Evolutionary conservation across 2,888 invertebrate genomes (phyloP), one percentile per base, ranked within the genome.

Genomic region (Tenthredo scrophulariae): DNA sequence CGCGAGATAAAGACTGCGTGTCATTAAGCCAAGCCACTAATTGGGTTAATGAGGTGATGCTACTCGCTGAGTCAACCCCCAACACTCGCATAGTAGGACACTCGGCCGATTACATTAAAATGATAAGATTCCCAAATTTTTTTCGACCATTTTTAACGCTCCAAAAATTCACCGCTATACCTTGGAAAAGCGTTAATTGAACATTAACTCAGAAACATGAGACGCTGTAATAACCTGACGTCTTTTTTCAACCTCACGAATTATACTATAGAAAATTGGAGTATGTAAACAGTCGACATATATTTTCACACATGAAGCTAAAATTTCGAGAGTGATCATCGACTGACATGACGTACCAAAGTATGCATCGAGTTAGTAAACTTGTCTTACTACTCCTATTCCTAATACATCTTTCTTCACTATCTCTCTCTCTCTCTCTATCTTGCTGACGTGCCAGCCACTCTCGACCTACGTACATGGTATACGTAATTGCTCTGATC

Each of bases 11-110:
- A 86, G 86, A 79, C 85, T 87, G 89, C 89, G 89, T 89, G 88
- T 90, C 90, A 90, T 91, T 89, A 88, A 90, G 90, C 88, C 87
- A 87, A 87, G 88, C 54, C 74, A 54, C 89, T 91, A 91, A 91
- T 91, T 91, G 90, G 91, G 91, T 91, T 91, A 91, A 91, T 91
- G 91, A 91, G 90, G 89, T 89, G 90, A 89, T 90, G 89, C 80
- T 88, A 88, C 89, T 88, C 86, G 84, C 85, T 86, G 87, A 88
- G 87, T 87, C 80, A 62, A 80, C 29, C 72, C 50, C 29, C 22
- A 15, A 15, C 54, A 67, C 29, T 40, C 70, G 26, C 80, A n/a
- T 58, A 62, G 37, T 6, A 58, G 62, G 62, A 58, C 58, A 40
- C 40, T 62, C 37, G 58, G 40, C 33, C 62, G 58, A 40, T 80